These are phyloP conservation scores for Dolichoris vasculosae DNA, from an alignment of 1,140 invertebrate genomes.

Conservation along the genomic window DNA sequence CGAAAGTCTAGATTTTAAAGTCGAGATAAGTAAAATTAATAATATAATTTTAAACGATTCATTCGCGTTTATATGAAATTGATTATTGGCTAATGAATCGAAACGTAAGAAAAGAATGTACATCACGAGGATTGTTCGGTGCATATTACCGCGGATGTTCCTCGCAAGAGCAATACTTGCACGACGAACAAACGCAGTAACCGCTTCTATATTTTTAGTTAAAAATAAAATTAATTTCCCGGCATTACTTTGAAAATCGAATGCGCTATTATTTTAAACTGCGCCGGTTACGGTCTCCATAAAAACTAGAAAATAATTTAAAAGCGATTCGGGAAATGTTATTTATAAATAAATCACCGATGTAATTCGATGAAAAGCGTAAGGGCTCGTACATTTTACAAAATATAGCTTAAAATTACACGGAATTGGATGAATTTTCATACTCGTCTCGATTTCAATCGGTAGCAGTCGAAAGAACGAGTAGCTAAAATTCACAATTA, in stretches of 20 bases:
- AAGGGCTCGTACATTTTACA: background rate
- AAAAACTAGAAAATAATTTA: background rate
- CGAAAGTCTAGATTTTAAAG: background rate
- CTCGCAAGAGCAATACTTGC: background rate
- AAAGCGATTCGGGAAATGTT: too few relatives aligned
- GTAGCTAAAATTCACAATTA: background rate
- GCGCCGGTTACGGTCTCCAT: background rate
- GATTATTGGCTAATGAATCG: conserved; percentile 22
- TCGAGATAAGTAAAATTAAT: too few relatives aligned
- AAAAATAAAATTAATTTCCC: conserved; percentile 20
- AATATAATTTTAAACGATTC: too few relatives aligned
- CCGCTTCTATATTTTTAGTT: background rate
- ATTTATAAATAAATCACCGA: too few relatives aligned
- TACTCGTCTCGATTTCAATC: background rate
- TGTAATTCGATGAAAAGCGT: background rate
- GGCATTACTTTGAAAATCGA: conserved; percentile 4
- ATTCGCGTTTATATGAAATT: background rate
- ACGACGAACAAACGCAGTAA: conserved; percentile 13
- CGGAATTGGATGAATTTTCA: background rate
- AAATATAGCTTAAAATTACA: background rate
- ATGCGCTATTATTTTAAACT: background rate
- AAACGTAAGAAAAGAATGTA: conserved; percentile 22
- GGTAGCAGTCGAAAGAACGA: background rate
- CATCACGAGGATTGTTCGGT: background rate
- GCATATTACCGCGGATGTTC: background rate